A percentile compares a stretch with the other conserved stretches of the same genome.
Conservation (phyloP, 2,797 vertebrate species). For the Melanotaenia trifasciata region DNA sequence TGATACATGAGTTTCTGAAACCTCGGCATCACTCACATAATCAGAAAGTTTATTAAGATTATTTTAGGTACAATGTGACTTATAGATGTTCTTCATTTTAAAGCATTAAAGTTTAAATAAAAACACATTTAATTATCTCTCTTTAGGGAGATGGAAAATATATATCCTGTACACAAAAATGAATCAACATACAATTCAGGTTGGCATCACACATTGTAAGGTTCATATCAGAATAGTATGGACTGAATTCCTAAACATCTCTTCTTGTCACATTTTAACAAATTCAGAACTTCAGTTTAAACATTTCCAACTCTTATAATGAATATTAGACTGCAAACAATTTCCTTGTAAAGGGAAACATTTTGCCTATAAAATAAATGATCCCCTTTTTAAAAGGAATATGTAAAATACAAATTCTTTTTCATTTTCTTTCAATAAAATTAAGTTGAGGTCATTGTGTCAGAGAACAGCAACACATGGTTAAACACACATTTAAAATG, state of each 20-base stretch:
- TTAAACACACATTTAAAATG: neutral
- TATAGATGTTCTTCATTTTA: no score
- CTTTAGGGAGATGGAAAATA: neutral
- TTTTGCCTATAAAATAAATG: neutral
- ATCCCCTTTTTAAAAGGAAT: neutral
- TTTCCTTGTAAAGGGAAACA: neutral
- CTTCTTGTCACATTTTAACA: neutral
- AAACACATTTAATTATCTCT: no score
- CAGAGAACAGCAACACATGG: neutral
- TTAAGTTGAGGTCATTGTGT: neutral
- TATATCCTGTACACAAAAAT: neutral
- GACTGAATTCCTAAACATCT: neutral
- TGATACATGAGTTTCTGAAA: no score
- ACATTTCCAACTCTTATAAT: neutral
- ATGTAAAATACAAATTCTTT: neutral
- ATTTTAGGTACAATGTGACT: no score
- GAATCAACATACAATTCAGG: neutral
- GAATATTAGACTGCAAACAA: neutral
- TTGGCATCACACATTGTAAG: neutral
- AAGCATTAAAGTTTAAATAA: no score
- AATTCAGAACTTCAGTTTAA: neutral
- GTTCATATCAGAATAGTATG: neutral
- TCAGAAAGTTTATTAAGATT: no score
- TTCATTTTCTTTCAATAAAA: neutral
- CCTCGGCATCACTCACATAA: no score